A percentile compares a stretch with the other conserved stretches of the same genome.
Evolutionary conservation across 2,113 vertebrate species (phyloP).

Genomic region (Danionella cerebrum): DNA sequence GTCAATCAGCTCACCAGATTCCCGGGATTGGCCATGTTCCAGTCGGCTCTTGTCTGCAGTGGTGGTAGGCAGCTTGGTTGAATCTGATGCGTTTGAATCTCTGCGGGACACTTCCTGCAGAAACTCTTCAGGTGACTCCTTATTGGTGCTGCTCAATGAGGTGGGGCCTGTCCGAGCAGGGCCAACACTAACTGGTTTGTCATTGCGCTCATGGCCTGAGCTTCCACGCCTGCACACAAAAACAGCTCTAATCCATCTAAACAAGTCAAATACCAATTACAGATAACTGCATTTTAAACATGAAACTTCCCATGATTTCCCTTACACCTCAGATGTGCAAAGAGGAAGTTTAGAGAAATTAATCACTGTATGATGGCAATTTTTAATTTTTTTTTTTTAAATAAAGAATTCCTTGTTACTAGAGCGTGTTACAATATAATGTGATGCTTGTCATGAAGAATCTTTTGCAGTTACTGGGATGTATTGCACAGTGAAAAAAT

Average conservation of each 20-base stretch:
- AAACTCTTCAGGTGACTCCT: conserved; percentile 77
- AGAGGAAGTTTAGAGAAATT: too few relatives aligned
- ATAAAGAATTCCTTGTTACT: too few relatives aligned
- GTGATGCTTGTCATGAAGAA: too few relatives aligned
- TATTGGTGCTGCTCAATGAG: conserved; percentile 70
- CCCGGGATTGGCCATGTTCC: conserved; percentile 67
- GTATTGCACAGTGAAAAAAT: too few relatives aligned
- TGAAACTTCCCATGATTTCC: too few relatives aligned
- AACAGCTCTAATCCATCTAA: neutral
- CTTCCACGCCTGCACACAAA: conserved; percentile 62
- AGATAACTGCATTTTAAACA: too few relatives aligned
- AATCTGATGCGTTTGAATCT: conserved; percentile 62
- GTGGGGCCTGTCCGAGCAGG: conserved; percentile 65
- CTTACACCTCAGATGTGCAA: too few relatives aligned
- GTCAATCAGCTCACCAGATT: conserved; percentile 73
- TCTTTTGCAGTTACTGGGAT: too few relatives aligned
- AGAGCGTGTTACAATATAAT: too few relatives aligned
- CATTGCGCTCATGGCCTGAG: conserved; percentile 78
- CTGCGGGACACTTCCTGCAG: conserved; percentile 70
- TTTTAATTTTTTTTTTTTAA: too few relatives aligned
- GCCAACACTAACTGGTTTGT: conserved; percentile 69
- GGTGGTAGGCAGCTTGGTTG: conserved; percentile 72
- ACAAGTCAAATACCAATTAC: too few relatives aligned
- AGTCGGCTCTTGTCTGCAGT: conserved; percentile 68
- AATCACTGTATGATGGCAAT: too few relatives aligned